These are phyloP conservation scores for Oreonectes daqikongensis DNA, from an alignment of 2,797 vertebrate genomes.

Conservation along the genomic window DNA sequence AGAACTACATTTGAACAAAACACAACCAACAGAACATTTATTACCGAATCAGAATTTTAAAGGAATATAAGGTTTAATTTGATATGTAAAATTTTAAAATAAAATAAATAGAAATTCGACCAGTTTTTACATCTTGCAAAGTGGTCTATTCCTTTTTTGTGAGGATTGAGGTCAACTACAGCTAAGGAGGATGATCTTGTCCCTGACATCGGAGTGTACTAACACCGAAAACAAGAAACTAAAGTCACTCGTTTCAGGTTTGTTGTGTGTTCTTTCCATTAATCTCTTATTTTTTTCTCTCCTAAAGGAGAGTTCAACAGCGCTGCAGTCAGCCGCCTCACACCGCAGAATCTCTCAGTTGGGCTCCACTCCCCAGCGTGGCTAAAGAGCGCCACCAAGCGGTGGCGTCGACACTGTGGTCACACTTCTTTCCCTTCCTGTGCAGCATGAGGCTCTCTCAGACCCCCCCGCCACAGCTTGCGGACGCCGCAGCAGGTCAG, in stretches of 20 bases:
- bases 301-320: constrained; percentile 83
- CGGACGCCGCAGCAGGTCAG: constrained; percentile 94
- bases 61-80: too few relatives aligned
- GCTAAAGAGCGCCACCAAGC: constrained; percentile 97
- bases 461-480: constrained; percentile 84
- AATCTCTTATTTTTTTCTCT: constrained; percentile 48
- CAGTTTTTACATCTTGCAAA: too few relatives aligned
- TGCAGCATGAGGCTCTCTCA: constrained; percentile 88
- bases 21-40: too few relatives aligned
- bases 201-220: neutral
- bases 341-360: constrained; percentile 52
- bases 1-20: too few relatives aligned
- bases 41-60: too few relatives aligned
- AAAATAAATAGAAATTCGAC: too few relatives aligned
- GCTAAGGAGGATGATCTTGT: neutral
- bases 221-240: neutral
- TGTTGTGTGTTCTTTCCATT: constrained; percentile 10
- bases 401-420: constrained; percentile 88
- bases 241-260: neutral
- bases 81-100: too few relatives aligned
- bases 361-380: constrained; percentile 69
- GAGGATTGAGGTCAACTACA: neutral
- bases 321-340: constrained; percentile 74
- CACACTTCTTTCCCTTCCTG: constrained; percentile 91
- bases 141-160: neutral